These are phyloP conservation scores for Petrophora chlorosata DNA, from an alignment of 2,888 invertebrate genomes.

Conservation along the genomic window DNA sequence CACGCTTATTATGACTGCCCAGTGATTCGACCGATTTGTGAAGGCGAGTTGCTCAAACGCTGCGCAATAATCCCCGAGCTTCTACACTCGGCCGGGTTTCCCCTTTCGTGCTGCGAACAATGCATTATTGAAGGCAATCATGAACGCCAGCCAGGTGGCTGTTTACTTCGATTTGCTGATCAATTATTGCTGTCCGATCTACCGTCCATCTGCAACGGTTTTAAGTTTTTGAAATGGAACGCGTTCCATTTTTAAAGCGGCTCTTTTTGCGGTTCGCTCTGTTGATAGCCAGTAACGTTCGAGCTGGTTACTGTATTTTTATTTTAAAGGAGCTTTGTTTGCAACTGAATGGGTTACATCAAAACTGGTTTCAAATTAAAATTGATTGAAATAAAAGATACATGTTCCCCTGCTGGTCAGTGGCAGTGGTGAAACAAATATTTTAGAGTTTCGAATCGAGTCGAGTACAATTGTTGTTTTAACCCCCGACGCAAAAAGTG, in stretches of 20 bases:
- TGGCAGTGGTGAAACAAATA: conserved; percentile 9
- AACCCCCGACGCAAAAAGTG: too few species aligned
- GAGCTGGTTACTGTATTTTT: not conserved
- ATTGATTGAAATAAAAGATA: too few species aligned
- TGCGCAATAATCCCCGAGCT: conserved; percentile 30
- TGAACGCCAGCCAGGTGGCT: conserved; percentile 64
- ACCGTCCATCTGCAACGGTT: conserved; percentile 36
- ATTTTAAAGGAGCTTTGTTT: not conserved
- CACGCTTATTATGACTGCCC: conserved; percentile 57
- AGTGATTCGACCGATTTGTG: conserved; percentile 44
- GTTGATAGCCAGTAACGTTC: conserved; percentile 14
- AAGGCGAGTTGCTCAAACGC: conserved; percentile 31
- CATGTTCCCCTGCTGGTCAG: too few species aligned
- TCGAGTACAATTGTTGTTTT: too few species aligned
- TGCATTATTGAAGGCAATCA: conserved; percentile 76
- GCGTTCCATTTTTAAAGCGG: conserved; percentile 12
- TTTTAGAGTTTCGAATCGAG: conserved; percentile 5
- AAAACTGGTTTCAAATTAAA: too few species aligned
- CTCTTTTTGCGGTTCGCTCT: not conserved
- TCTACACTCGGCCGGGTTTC: conserved; percentile 45
- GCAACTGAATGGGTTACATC: too few species aligned
- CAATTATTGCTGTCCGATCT: conserved; percentile 63
- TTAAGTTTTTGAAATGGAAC: conserved; percentile 34
- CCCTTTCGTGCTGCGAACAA: conserved; percentile 64
- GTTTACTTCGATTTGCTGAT: conserved; percentile 71